Percentiles rank a stretch among this genome's conserved stretches.
phyloP scores from a whole-genome alignment of 2,797 vertebrate species.

The Rhinatrema bivittatum region DNA sequence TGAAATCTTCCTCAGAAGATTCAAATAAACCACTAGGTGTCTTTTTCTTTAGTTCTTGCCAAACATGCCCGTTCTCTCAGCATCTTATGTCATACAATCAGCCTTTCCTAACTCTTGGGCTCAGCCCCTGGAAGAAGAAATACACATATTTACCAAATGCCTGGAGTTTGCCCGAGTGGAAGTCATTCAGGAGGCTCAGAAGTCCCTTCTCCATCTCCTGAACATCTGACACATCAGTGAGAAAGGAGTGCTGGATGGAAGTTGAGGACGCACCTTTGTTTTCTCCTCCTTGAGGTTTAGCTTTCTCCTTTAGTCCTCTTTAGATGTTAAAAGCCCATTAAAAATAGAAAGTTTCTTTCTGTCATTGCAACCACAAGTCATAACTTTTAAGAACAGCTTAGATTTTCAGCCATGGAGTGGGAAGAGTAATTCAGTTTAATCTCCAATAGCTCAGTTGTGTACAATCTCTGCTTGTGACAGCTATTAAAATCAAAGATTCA shows the following conservation, averaged over 20 bases:
- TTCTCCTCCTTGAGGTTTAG: conserved; percentile 59
- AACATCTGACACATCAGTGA: conserved; percentile 94
- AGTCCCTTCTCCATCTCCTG: conserved; percentile 97
- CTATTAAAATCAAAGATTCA: too few relatives aligned
- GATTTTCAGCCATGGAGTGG: too few relatives aligned
- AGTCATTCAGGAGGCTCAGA: conserved; percentile 89
- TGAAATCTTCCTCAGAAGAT: too few relatives aligned
- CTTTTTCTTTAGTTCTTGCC: too few relatives aligned
- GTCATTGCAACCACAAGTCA: background rate
- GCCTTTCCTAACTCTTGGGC: too few relatives aligned
- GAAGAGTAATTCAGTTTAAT: too few relatives aligned
- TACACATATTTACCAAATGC: conserved; percentile 80
- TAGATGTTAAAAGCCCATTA: background rate
- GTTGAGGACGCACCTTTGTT: conserved; percentile 64
- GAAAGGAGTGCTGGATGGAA: conserved; percentile 86
- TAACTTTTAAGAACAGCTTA: background rate
- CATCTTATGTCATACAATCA: too few relatives aligned
- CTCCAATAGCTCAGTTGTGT: too few relatives aligned
- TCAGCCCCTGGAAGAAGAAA: too few relatives aligned
- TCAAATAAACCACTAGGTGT: too few relatives aligned
- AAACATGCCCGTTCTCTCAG: too few relatives aligned
- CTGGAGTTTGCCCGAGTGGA: conserved; percentile 94
- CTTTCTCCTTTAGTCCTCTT: conserved; percentile 77
- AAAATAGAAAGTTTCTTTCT: background rate
- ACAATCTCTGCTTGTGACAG: too few relatives aligned